Evolutionary conservation across 1,140 invertebrate species (phyloP).

Genomic region (Aphelenchoides fujianensis): DNA sequence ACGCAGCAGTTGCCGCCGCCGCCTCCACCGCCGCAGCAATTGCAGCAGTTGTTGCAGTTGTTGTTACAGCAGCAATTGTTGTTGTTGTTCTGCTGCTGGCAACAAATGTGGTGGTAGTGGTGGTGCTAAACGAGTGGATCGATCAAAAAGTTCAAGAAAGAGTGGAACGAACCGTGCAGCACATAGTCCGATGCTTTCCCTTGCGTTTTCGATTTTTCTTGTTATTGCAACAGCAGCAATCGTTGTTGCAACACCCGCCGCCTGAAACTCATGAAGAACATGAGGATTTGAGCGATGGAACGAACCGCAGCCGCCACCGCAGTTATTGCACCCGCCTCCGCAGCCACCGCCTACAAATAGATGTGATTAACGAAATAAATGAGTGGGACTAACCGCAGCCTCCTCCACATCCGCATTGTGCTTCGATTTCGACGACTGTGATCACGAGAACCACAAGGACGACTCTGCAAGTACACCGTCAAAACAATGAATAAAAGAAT

Average conservation of each 20-base stretch:
- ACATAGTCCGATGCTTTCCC: neutral
- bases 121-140: neutral
- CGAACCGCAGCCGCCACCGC: too few species aligned
- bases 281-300: too few species aligned
- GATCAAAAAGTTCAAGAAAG: neutral
- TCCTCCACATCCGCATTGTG: neutral
- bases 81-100: neutral
- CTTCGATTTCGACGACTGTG: neutral
- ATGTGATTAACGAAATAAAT: too few species aligned
- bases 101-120: neutral
- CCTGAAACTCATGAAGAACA: too few species aligned
- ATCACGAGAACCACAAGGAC: too few species aligned
- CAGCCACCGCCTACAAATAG: conserved; percentile 3
- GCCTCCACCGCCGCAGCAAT: neutral
- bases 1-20: neutral
- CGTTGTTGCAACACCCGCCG: too few species aligned
- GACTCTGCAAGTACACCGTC: too few species aligned
- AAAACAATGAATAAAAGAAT: too few species aligned
- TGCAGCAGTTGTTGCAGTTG: neutral
- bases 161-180: neutral
- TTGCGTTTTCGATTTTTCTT: neutral
- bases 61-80: conserved; percentile 3
- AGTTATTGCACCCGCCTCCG: neutral
- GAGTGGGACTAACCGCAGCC: too few species aligned
- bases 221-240: neutral